Evolutionary conservation across 92 coral and sea anemone genomes (phyloP), one percentile per base, ranked within the genome.

Genomic region (Desmophyllum pertusum): DNA sequence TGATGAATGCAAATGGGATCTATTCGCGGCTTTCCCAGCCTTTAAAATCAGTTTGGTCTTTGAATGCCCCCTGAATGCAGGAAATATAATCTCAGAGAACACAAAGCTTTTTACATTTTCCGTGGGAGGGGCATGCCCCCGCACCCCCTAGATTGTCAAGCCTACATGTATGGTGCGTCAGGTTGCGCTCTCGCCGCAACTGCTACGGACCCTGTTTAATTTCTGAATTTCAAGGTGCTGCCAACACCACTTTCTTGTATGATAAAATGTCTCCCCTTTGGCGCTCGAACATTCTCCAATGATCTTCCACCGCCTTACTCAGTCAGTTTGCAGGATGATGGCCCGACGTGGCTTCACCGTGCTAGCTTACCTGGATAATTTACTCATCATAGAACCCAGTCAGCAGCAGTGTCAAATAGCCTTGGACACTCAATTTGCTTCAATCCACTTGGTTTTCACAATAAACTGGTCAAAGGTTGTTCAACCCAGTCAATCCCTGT

Each of bases 381-480:
- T 75, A 15, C 81, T 76, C 43, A 66, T 84, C 52, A 84, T 35
- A 27, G 83, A 76, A 77, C 42, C 83, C 37, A 66, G 70, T 29
- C 83, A 85, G 40, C 78, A 14, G 57, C 78, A 38, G 70, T 85
- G 78, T 11, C 61, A 70, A 59, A 51, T 53, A 19, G 84, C 84
- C 50, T 39, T 69, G 42, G 84, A 70, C 62, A 70, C 61, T 77
- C 21, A 17, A 29, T 19, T 67, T 85, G 55, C 88, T 76, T 7
- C 77, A 77, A 45, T 67, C n/a, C 73, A 4, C 79, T 77, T 21
- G 85, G 85, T n/a, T 13, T 79, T 79, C 65, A 86, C 81, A 11
- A 48, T 86, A 13, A 79, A 86, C 76, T 86, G 85, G 81, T 61
- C 81, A 18, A 84, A 86, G 78, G 85, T 63, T 35, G 42, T 86